Conservation (phyloP, 2,113 vertebrate genomes). For the Bufo gargarizans region DNA sequence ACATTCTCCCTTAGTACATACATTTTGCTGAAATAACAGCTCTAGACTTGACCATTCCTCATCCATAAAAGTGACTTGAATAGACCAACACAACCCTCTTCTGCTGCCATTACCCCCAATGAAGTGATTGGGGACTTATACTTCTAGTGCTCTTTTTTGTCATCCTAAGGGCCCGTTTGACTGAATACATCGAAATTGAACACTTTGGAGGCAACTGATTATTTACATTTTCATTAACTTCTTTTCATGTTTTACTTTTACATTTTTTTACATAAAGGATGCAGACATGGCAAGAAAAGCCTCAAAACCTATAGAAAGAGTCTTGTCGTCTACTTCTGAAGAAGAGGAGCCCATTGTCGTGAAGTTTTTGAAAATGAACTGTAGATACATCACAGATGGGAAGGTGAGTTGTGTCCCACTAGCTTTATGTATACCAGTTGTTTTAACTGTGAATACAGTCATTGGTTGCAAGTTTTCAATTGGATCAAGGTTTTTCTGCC, state of each 20-base stretch:
- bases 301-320: conserved; percentile 79
- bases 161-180: neutral
- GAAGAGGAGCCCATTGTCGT: conserved; percentile 86
- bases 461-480: neutral
- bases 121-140: no score
- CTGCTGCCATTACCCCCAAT: no score
- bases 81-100: no score
- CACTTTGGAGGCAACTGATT: neutral
- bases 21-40: no score
- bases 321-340: conserved; percentile 90
- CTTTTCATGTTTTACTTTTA: neutral
- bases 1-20: no score
- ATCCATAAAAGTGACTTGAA: no score
- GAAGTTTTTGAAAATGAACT: conserved; percentile 98
- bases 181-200: neutral
- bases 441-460: neutral
- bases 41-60: no score
- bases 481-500: no score
- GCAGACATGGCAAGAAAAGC: conserved; percentile 77
- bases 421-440: neutral
- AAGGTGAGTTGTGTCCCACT: conserved; percentile 78
- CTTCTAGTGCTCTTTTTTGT: no score
- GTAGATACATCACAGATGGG: conserved; percentile 97
- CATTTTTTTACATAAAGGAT: conserved; percentile 73
- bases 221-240: no score